Base-by-base conservation (phyloP, 2,888 invertebrate genomes). In the Phengaris alcon region DNA sequence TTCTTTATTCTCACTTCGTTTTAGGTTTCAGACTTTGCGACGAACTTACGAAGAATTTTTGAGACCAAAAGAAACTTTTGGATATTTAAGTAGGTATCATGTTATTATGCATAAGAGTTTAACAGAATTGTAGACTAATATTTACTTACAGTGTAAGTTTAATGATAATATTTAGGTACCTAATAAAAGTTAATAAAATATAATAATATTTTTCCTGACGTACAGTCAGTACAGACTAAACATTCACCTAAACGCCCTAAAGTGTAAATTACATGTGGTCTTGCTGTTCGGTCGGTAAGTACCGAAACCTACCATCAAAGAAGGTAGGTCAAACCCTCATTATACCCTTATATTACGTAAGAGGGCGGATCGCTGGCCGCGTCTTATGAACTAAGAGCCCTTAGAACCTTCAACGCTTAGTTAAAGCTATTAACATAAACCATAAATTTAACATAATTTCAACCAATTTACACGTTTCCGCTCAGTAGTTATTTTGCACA, bases 331-430 rank as follows among this genome's bases (percentile, higher is more conserved):
- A 88, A 88, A 84, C 84, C 84, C 80, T 82, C 84, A 88, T 89
- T 89, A 89, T n/a, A n/a, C n/a, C n/a, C n/a, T n/a, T n/a, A n/a
- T n/a, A 89, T 89, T 88, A 88, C 84, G 83, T 64, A 84, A 81
- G 82, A 85, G 83, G 83, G 78, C 79, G 82, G 80, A 64, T 80
- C 73, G 81, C 81, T 80, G 80, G 82, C 82, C 82, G 81, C 81
- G 80, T 82, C 82, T 82, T 80, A 78, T 76, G 70, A 77, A 76
- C 81, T 79, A 82, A 78, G 78, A 81, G 81, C 81, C 79, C 79
- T 79, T 80, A 82, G 81, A 85, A 85, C 81, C 84, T 83, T 80
- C 44, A 74, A 68, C 54, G 74, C 22, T 74, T 44, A 44, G 74
- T 74, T 74, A 64, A 74, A 46, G 52, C 44, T 22, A 52, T 68